Conservation (phyloP, 2,888 invertebrate genomes). For the Dorcus parallelipipedus region DNA sequence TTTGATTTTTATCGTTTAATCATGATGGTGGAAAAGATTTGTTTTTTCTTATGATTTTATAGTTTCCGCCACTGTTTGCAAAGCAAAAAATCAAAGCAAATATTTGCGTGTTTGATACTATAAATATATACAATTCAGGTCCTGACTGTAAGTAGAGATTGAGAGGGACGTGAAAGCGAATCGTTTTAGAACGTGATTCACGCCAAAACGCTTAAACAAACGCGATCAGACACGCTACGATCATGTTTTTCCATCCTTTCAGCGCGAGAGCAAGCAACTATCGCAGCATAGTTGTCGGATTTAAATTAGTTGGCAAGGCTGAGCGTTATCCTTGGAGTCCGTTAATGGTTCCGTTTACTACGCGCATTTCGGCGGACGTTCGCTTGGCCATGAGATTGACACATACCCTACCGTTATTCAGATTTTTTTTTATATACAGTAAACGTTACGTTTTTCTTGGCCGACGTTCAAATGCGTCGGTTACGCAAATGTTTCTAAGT, state of each 20-base stretch:
- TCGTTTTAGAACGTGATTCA: no score
- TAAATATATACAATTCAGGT: no score
- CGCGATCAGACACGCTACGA: neutral
- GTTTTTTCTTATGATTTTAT: no score
- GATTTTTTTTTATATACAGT: neutral
- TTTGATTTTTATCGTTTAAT: no score
- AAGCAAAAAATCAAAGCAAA: no score
- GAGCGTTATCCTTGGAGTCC: conserved; percentile 20
- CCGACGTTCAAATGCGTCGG: neutral
- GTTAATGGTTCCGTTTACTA: conserved; percentile 25
- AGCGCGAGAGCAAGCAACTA: no score
- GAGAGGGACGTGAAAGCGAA: no score
- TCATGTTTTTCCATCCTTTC: neutral
- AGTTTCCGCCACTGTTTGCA: no score
- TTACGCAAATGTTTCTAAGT: neutral
- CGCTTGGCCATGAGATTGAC: conserved; percentile 18
- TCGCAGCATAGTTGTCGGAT: neutral
- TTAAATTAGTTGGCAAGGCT: neutral
- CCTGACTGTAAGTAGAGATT: no score
- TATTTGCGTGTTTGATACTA: no score
- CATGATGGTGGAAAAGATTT: no score
- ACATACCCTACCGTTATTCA: conserved; percentile 14
- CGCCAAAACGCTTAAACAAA: no score
- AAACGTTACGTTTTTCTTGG: neutral
- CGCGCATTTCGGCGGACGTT: conserved; percentile 12